Base-by-base conservation (phyloP, 2,888 invertebrate genomes). In the Laothoe populi region DNA sequence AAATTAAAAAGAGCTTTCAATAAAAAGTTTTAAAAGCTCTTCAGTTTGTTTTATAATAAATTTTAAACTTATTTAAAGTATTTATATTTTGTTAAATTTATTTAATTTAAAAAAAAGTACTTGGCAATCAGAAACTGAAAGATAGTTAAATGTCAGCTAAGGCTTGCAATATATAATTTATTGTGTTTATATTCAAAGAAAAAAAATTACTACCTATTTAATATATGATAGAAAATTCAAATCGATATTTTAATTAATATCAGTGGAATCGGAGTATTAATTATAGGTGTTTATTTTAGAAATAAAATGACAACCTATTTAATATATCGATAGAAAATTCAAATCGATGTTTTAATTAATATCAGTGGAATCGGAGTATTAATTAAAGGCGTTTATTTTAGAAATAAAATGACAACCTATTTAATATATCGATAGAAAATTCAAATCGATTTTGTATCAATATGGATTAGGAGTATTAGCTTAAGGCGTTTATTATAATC, bases 161-260 rank as follows among this genome's bases (percentile, higher is more conserved):
- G n/a, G n/a, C n/a, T n/a, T n/a, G 63, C 66, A 19, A 53, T 53
- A 35, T 35, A 35, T 74, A 63, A 66, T 69, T 72, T 66, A 45
- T 0, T 58, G 72, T 70, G 72, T 78, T 69, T 67, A 66, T 73
- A 75, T 75, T 73, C 75, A 77, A n/a, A 68, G 71, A 73, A 19
- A 70, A 45, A 45, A 45, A 19, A 45, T 59, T 13, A 44, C 45
- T 26, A 45, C 35, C 16, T 49, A 49, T 53, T 35, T 53, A 53
- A 21, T 19, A 19, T 35, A 53, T 53, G 31, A 53, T 53, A 35
- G 53, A 53, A 44, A 19, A 53, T 53, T 53, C 16, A 35, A 53
- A 53, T 53, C 11, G 31, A 35, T 53, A 10, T 19, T 53, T 3
- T 53, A 31, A 35, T 53, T 31, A 11, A 4, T 31, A 16, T 31